Evolutionary conservation across 2,113 vertebrate species (phyloP).

Genomic region (Columbina picui): DNA sequence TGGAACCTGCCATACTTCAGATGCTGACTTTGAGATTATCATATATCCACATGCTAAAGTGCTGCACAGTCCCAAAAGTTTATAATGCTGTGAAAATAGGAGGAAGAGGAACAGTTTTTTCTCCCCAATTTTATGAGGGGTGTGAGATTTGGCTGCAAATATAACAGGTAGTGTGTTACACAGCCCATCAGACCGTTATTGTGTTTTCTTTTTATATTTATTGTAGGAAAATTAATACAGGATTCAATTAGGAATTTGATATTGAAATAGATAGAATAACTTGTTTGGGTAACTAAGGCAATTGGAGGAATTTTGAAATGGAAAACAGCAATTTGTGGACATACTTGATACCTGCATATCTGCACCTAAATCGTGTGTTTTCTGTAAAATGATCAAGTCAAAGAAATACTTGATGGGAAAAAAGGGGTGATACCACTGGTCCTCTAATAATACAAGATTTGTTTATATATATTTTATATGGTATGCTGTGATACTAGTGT

Average conservation of each 20-base stretch:
- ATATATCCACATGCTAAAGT: neutral
- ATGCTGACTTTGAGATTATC: neutral
- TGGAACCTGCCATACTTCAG: neutral
- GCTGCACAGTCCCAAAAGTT: neutral
- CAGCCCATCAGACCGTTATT: neutral
- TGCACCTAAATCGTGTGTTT: neutral
- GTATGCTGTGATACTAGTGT: neutral
- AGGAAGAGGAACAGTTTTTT: neutral
- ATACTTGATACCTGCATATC: neutral
- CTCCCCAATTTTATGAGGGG: fast-evolving
- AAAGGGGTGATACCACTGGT: neutral
- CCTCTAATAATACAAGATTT: neutral
- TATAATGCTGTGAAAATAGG: neutral
- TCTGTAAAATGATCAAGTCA: neutral
- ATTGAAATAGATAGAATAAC: neutral
- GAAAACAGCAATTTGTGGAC: neutral
- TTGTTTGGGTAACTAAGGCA: neutral
- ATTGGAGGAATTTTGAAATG: neutral
- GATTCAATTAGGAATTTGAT: neutral
- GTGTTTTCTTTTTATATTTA: neutral
- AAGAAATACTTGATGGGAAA: neutral
- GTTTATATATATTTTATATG: neutral
- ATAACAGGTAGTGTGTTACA: neutral
- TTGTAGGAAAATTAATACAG: neutral
- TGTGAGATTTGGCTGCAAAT: neutral